Base-by-base conservation (phyloP, 35 echinoderm and acorn worm species). In the Strongylocentrotus purpuratus region DNA sequence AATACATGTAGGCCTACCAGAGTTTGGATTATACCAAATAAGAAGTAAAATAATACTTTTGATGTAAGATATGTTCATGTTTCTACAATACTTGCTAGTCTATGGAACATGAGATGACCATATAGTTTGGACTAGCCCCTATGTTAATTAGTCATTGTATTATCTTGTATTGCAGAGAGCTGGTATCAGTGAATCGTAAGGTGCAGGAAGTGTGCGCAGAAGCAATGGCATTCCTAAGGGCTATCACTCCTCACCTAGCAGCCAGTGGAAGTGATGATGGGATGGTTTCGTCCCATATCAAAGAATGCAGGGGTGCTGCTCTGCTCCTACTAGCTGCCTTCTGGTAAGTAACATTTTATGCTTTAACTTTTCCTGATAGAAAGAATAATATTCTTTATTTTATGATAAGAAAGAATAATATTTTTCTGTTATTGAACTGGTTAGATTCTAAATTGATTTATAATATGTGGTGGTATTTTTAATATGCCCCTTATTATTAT, bases 171-270 rank as follows among this genome's bases (percentile, higher is more conserved):
- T 94, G 48, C 88, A 99, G 98, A 87, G 93, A 94, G 10, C 78
- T 99, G 22, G 97, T 95, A 48, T 97, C 98, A 18, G 92, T 55
- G 2, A 94, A 99, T 46, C 86, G 98, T 31, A 96, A 95, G 33
- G 96, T 98, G 50, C 98, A 97, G 33, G 95, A 96, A 47, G 90
- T 97, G 8, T 97, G 97, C 86, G 85, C 86, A 46, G 94, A 95
- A 47, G 94, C 95, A 32, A 90, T 99, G 7, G 86, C 94, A 18
- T 92, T 93, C 22, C 48, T 99, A 31, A 47, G 48, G 28, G 45
- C 86, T 25, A 18, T 99, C 28, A 88, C 96, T 45, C 95, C 95
- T 61, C 70, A 88, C 46, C 90, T 99, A 46, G 55, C 45, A 33
- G 18, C 45, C 28, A 33, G n/a, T 8, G 25, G 14, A 47, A 50